Base-by-base conservation (phyloP, 2,888 invertebrate genomes). In the Pseudoips prasinana region DNA sequence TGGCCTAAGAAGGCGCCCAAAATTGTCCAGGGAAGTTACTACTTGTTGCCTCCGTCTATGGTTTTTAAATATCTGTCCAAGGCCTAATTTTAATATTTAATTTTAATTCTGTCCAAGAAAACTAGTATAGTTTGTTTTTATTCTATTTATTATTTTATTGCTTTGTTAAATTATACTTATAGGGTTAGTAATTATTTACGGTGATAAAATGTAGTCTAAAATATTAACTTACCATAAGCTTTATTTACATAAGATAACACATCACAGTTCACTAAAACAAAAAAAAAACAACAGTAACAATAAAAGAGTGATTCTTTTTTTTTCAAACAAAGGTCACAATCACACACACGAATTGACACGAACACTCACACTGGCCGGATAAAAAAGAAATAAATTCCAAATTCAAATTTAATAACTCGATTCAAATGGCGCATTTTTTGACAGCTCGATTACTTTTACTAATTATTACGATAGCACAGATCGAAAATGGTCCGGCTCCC, bases 341-440 rank as follows among this genome's bases (percentile, higher is more conserved):
- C 59, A 55, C 61, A 66, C 67, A 59, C 62, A 49, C 46, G 54
- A 48, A 44, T 58, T 51, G 62, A 66, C 66, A 70, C 68, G 68
- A 66, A 58, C 68, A 67, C 68, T 57, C 61, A 55, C 63, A n/a
- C n/a, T n/a, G n/a, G n/a, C n/a, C n/a, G n/a, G n/a, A n/a, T 58
- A 59, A 43, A 55, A 45, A 50, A 58, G 51, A 61, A 63, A 60
- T 43, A 44, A 39, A 58, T 73, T 73, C 65, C 46, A 50, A 73
- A 65, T 73, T 74, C 43, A 53, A 77, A 76, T 56, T 36, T 59
- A 49, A 64, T 62, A 55, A 41, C 29, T 39, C 37, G 38, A 7
- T 7, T n/a, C 3, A 33, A 42, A 58, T 49, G 52, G 53, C 53
- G 39, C 39, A 50, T 56, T 44, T 29, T 45, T 54, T 52, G 50